Evolutionary conservation across 2,888 invertebrate species (phyloP), one percentile per base, ranked within the genome.

Genomic region (Doris montereyensis): DNA sequence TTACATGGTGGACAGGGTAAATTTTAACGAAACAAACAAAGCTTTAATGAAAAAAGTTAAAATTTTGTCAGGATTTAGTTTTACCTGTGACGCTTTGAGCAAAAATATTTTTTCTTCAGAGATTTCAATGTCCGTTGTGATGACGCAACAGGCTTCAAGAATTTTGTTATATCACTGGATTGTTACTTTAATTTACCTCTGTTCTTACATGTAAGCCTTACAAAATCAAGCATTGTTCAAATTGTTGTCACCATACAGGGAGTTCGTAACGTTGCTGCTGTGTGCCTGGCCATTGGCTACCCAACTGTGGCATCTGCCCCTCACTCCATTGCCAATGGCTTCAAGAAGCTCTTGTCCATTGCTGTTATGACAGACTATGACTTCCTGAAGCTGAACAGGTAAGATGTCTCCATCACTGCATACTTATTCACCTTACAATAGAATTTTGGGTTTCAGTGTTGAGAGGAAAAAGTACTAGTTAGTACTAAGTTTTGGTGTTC

Each of bases 221-320:
- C n/a, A n/a, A n/a, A n/a, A n/a, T n/a, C n/a, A n/a, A n/a, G n/a
- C n/a, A n/a, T n/a, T n/a, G n/a, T n/a, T n/a, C n/a, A n/a, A n/a
- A n/a, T n/a, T n/a, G n/a, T n/a, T 52, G 17, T 24, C n/a, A n/a
- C n/a, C n/a, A 41, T 90, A 58, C 88, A 93, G 92, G 99, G 99
- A 86, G 97, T 99, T 70, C 95, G 96, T 84, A 97, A 98, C 89
- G 94, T 99, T 89, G 99, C 99, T 62, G 94, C 97, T 3, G 94
- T 99, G 30, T 99, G 97, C 90, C 94, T 99, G 92, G 93, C 95
- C 85, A 96, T 99, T 90, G 96, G 97, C 83, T 99, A 99, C 93
- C 99, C 99, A 83, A 99, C 98, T 21, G 93, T 97, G 85, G 99
- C 98, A 65, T 99, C 99, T 75, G 98, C 95, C 68, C 98, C 99